Conservation (phyloP, 2,888 invertebrate species). For the Drosophila pegasa region DNA sequence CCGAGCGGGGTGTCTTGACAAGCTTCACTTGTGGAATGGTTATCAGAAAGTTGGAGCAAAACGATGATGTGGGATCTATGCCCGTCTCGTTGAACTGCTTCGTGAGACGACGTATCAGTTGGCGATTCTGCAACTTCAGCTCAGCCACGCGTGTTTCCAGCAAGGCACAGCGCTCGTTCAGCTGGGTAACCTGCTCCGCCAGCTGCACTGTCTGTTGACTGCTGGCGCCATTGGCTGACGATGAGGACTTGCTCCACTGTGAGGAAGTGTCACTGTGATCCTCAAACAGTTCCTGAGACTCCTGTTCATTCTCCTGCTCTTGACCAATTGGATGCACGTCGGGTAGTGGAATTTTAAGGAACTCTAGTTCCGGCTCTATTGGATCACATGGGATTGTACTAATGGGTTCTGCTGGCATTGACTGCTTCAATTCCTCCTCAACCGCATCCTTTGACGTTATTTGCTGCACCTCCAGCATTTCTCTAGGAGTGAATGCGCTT, state of each 20-base stretch:
- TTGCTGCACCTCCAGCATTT: conserved; percentile 41
- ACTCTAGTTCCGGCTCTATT: conserved; percentile 78
- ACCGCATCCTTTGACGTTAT: conserved; percentile 37
- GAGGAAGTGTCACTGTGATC: conserved; percentile 82
- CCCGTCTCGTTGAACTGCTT: conserved; percentile 80
- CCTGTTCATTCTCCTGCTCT: background rate
- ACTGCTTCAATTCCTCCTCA: conserved; percentile 36
- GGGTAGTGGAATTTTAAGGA: conserved; percentile 72
- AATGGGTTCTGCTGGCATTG: conserved; percentile 19
- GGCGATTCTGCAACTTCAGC: conserved; percentile 82
- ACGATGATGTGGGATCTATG: conserved; percentile 80
- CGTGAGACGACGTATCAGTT: conserved; percentile 80
- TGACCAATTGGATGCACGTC: conserved; percentile 33
- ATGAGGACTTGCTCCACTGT: conserved; percentile 83
- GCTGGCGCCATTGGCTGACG: conserved; percentile 64
- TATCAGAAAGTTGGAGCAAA: conserved; percentile 82
- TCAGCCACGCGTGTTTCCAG: conserved; percentile 83
- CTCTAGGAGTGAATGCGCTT: conserved; percentile 49
- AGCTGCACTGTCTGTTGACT: conserved; percentile 66
- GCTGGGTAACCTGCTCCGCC: conserved; percentile 75
- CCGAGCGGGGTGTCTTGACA: conserved; percentile 64
- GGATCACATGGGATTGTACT: conserved; percentile 62
- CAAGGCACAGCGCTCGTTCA: conserved; percentile 81
- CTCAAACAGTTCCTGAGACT: conserved; percentile 60
- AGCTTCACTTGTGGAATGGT: conserved; percentile 83